Conservation (phyloP, 2,113 vertebrate genomes). For the Columba janthina region DNA sequence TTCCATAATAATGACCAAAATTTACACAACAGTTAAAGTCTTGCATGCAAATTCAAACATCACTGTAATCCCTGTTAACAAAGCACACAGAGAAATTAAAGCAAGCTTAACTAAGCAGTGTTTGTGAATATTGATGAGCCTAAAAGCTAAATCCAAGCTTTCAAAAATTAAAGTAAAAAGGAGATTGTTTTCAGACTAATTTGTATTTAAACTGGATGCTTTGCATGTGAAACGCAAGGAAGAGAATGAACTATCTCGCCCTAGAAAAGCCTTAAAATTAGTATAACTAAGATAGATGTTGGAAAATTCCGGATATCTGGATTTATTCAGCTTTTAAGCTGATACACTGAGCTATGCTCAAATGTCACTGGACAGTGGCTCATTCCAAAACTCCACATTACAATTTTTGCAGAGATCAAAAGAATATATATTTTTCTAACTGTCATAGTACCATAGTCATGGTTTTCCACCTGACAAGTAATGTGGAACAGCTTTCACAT, state of each 20-base stretch:
- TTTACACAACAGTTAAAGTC: conserved; percentile 71
- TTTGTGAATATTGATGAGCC: conserved; percentile 79
- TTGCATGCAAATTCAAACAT: conserved; percentile 76
- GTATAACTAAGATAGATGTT: neutral
- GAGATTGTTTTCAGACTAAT: conserved; percentile 77
- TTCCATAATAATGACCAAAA: conserved; percentile 66
- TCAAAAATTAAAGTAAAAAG: conserved; percentile 66
- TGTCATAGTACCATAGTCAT: neutral
- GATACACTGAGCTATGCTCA: neutral
- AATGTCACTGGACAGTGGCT: neutral
- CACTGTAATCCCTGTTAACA: conserved; percentile 79
- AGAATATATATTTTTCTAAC: neutral
- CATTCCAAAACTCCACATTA: neutral
- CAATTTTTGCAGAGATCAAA: neutral
- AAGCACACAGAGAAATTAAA: conserved; percentile 80
- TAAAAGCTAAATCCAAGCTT: conserved; percentile 75
- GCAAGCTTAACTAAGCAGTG: conserved; percentile 76
- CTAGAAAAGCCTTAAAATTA: conserved; percentile 16
- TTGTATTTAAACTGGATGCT: conserved; percentile 73
- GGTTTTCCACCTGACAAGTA: neutral
- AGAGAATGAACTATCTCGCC: conserved; percentile 10
- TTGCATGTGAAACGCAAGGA: conserved; percentile 59
- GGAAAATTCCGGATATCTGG: neutral
- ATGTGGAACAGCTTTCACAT: neutral
- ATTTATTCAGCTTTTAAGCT: neutral